Conservation (phyloP, 2,113 vertebrate genomes). For the Indri indri region DNA sequence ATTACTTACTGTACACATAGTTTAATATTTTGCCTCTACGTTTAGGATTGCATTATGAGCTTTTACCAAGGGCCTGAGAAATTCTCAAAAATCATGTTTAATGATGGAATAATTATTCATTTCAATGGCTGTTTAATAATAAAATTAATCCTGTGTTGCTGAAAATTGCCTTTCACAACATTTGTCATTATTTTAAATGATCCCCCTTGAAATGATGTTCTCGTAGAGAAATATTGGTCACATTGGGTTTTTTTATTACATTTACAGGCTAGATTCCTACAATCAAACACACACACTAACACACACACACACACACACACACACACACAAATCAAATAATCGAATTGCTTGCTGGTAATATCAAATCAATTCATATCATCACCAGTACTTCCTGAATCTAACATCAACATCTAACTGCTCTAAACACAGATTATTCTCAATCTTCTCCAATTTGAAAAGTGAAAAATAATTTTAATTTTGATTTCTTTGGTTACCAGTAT, state of each 20-base stretch:
- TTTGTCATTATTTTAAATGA: constrained; percentile 25
- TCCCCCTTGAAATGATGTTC: not conserved
- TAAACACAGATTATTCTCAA: constrained; percentile 12
- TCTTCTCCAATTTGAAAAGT: not conserved
- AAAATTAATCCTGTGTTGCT: not conserved
- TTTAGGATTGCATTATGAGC: not conserved
- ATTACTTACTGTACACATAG: not conserved
- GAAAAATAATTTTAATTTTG: constrained; percentile 27
- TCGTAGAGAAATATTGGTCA: constrained; percentile 1
- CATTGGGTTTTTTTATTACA: not conserved
- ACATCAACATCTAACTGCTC: not conserved
- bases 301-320: not conserved
- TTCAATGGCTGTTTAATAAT: not conserved
- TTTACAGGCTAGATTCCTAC: not conserved
- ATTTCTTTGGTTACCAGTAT: not conserved
- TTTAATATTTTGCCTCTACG: not conserved
- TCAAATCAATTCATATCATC: not conserved
- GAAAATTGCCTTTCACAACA: constrained; percentile 5
- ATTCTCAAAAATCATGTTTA: not conserved
- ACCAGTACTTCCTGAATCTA: not conserved
- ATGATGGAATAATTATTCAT: not conserved
- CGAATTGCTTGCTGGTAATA: constrained; percentile 38
- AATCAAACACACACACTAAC: not conserved
- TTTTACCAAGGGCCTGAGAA: not conserved
- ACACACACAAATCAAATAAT: not conserved